A percentile compares a stretch with the other conserved stretches of the same genome.
These are phyloP conservation scores for Ctenosaura bakeri DNA, from an alignment of 2,797 vertebrate species.

Conservation along the genomic window DNA sequence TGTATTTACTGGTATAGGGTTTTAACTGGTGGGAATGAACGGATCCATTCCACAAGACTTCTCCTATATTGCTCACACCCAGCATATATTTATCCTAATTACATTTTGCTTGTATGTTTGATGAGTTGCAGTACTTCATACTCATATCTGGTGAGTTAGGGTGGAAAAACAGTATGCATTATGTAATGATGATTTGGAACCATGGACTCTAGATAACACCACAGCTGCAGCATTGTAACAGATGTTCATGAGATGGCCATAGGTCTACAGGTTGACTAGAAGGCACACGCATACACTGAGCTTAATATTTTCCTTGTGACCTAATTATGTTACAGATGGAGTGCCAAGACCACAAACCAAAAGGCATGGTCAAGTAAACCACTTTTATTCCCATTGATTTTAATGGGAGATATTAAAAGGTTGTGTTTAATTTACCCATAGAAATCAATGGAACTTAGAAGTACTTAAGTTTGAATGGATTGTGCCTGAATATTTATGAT, in stretches of 20 bases:
- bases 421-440: not conserved
- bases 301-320: constrained; percentile 61
- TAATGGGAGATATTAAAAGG: not conserved
- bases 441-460: constrained; percentile 26
- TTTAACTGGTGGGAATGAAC: not conserved
- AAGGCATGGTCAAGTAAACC: not conserved
- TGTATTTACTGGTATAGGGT: not conserved
- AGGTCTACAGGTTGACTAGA: not conserved
- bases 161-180: not conserved
- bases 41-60: not conserved
- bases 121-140: not conserved
- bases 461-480: constrained; percentile 19
- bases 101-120: no score
- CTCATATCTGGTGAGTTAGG: constrained; percentile 14
- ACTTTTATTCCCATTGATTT: constrained; percentile 15
- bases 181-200: not conserved
- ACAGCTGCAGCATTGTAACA: not conserved
- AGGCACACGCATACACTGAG: constrained; percentile 39
- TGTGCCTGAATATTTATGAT: constrained; percentile 52
- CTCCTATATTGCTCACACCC: no score
- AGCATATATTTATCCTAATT: no score
- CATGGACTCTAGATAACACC: constrained; percentile 28
- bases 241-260: constrained; percentile 52
- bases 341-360: constrained; percentile 49
- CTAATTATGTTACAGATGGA: constrained; percentile 49